Conservation (phyloP, 2,113 vertebrate genomes). For the Azemiops feae region DNA sequence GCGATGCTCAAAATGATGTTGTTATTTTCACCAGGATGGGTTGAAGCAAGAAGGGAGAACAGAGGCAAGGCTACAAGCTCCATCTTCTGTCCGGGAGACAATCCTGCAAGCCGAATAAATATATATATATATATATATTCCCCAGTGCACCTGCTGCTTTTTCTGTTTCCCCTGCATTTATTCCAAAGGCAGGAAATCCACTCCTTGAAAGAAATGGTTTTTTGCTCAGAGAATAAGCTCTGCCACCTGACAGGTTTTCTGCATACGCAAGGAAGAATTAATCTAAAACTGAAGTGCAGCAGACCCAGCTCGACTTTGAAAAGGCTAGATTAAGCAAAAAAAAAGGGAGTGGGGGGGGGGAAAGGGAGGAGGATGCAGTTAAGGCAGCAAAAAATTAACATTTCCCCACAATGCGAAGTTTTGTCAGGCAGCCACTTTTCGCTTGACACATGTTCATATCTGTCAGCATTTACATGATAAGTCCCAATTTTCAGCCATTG, state of each 20-base stretch:
- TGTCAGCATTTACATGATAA: slow-evolving; percentile 71
- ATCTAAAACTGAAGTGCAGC: slow-evolving; percentile 53
- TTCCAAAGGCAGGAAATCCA: slow-evolving; percentile 3
- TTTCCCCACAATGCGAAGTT: slow-evolving; percentile 72
- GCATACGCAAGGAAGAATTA: slow-evolving; percentile 51
- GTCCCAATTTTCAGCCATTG: slow-evolving; percentile 71
- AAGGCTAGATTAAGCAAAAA: slow-evolving; percentile 61
- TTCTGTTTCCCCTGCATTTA: not conserved
- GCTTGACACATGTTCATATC: slow-evolving; percentile 67
- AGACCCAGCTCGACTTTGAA: slow-evolving; percentile 51
- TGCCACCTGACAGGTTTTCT: slow-evolving; percentile 39
- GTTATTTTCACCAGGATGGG: slow-evolving; percentile 16
- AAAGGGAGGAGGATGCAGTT: slow-evolving; percentile 43
- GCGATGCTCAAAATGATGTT: not conserved
- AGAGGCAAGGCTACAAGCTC: slow-evolving; percentile 61
- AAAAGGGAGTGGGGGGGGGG: too few species aligned
- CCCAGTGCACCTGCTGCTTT: not conserved
- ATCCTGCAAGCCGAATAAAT: slow-evolving; percentile 50
- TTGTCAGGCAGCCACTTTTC: slow-evolving; percentile 66
- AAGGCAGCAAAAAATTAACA: slow-evolving; percentile 37
- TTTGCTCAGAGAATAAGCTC: not conserved
- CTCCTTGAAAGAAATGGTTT: not conserved
- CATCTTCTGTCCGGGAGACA: slow-evolving; percentile 58
- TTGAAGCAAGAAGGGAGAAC: slow-evolving; percentile 19
- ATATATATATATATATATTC: too few species aligned